Conservation (phyloP, 2,113 vertebrate genomes). For the Caranx ignobilis region DNA sequence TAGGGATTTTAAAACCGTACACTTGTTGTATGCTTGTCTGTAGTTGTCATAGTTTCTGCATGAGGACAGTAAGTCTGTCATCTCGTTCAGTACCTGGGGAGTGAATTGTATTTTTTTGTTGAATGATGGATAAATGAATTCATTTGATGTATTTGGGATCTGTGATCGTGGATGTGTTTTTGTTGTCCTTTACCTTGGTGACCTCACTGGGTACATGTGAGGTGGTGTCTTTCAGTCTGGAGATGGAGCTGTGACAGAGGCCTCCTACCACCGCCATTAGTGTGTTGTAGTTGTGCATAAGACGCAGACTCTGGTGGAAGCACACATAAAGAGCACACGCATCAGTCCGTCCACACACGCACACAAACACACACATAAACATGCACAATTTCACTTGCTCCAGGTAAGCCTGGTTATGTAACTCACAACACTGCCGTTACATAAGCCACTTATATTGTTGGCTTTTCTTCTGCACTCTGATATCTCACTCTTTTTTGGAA, state of each 20-base stretch:
- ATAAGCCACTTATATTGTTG: slow-evolving; percentile 73
- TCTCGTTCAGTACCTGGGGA: slow-evolving; percentile 92
- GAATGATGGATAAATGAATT: background rate
- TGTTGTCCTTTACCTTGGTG: slow-evolving; percentile 87
- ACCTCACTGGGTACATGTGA: slow-evolving; percentile 91
- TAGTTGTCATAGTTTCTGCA: slow-evolving; percentile 96
- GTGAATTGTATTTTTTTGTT: background rate
- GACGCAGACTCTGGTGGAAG: slow-evolving; percentile 88
- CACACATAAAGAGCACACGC: slow-evolving; percentile 35
- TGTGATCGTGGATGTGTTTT: background rate
- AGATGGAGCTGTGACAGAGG: slow-evolving; percentile 96
- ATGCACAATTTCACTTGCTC: slow-evolving; percentile 67
- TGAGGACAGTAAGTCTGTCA: slow-evolving; percentile 96
- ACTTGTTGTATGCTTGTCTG: slow-evolving; percentile 89
- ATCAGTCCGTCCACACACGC: slow-evolving; percentile 27
- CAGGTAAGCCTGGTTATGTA: slow-evolving; percentile 75
- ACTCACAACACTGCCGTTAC: slow-evolving; percentile 63
- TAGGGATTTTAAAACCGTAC: slow-evolving; percentile 93
- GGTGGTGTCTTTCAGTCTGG: slow-evolving; percentile 96
- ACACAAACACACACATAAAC: slow-evolving; percentile 43
- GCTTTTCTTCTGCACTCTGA: slow-evolving; percentile 60
- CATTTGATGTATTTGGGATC: too few species aligned
- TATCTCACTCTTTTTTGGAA: slow-evolving; percentile 58
- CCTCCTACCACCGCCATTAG: slow-evolving; percentile 98
- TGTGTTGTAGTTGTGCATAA: slow-evolving; percentile 96